Evolutionary conservation across 2,113 vertebrate genomes (phyloP).

Genomic region (Helogale parvula): DNA sequence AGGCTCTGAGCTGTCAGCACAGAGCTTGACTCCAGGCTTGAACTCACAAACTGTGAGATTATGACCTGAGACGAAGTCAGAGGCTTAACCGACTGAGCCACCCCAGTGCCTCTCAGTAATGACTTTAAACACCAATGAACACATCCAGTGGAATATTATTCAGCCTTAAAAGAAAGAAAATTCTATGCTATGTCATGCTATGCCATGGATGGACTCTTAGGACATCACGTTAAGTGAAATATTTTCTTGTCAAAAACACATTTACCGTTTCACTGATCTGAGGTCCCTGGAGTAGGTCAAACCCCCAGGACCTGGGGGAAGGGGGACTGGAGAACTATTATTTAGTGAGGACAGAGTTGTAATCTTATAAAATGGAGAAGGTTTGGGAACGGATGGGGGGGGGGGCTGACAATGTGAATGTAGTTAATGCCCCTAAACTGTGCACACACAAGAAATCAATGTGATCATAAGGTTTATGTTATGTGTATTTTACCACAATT

Average conservation of each 20-base stretch:
- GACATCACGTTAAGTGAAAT: background rate
- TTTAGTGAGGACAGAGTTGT: background rate
- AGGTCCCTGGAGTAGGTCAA: background rate
- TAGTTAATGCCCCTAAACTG: too few species aligned
- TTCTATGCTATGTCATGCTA: background rate
- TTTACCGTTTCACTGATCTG: background rate
- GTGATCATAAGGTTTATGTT: too few species aligned
- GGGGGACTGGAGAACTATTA: background rate
- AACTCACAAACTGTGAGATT: too few species aligned
- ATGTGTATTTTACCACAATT: background rate
- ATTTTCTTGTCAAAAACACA: background rate
- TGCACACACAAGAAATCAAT: too few species aligned
- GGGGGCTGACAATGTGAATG: too few species aligned
- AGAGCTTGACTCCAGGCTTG: too few species aligned
- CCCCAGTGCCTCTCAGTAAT: too few species aligned
- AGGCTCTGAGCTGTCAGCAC: too few species aligned
- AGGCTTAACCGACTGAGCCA: too few species aligned
- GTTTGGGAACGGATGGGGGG: background rate
- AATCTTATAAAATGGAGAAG: background rate
- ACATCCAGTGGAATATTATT: background rate
- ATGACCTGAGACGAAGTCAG: too few species aligned
- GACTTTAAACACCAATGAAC: background rate
- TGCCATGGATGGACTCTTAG: background rate
- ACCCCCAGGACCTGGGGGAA: background rate
- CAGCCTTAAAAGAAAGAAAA: background rate